phyloP scores from a whole-genome alignment of 2,888 invertebrate genomes.

The Oscheius myriophilus region DNA sequence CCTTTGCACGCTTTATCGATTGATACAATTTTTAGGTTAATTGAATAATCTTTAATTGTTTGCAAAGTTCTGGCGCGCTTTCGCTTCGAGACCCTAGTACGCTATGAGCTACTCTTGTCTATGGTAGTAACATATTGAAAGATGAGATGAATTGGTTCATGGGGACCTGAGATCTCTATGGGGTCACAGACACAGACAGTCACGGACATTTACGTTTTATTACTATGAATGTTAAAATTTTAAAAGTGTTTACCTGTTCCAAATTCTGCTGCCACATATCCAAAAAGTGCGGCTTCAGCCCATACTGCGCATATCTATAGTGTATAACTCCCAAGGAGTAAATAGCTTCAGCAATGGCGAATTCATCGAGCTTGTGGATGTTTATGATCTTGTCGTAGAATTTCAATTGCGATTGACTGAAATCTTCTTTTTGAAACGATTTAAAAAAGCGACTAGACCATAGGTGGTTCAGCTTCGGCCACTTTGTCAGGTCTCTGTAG shows the following conservation, averaged over 20 bases:
- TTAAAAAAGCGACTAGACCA: constrained; percentile 33
- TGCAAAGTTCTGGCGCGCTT: no score
- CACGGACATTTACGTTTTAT: no score
- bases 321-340: constrained; percentile 36
- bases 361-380: constrained; percentile 39
- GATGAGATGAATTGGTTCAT: no score
- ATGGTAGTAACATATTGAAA: no score
- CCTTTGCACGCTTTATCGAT: no score
- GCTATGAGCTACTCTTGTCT: no score
- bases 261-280: constrained; percentile 54
- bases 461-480: constrained; percentile 58
- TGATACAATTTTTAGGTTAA: no score
- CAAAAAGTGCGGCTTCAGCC: constrained; percentile 60
- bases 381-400: constrained; percentile 55
- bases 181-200: no score
- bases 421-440: constrained; percentile 11
- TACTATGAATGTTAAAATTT: no score
- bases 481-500: constrained; percentile 56
- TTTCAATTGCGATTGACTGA: constrained; percentile 50
- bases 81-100: no score
- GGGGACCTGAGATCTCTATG: no score
- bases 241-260: constrained; percentile 2
- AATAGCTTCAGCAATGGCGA: constrained; percentile 26
- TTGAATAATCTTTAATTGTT: no score
- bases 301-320: constrained; percentile 53